These are phyloP conservation scores for Zaprionus nigranus DNA, from an alignment of 1,140 invertebrate genomes.

Conservation along the genomic window DNA sequence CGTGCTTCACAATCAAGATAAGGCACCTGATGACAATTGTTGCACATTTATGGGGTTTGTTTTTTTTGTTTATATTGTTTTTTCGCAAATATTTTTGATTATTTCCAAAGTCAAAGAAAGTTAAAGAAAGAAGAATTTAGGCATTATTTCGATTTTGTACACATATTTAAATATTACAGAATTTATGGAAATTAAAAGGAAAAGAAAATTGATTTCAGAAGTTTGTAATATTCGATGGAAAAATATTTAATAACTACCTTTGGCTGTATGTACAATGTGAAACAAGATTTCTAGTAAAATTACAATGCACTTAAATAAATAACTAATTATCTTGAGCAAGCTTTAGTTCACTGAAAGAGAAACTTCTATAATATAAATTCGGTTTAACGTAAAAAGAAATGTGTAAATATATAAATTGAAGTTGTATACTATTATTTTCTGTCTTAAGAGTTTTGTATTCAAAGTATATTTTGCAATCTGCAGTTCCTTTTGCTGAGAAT, in stretches of 20 bases:
- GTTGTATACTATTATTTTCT: not conserved
- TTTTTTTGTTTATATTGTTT: slow-evolving; percentile 25
- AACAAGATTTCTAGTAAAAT: not conserved
- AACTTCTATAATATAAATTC: not conserved
- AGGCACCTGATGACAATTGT: slow-evolving; percentile 64
- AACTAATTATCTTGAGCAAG: not conserved
- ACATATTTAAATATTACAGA: slow-evolving; percentile 1
- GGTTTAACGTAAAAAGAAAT: not conserved
- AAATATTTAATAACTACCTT: not conserved
- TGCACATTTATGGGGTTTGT: slow-evolving; percentile 21
- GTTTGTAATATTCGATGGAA: slow-evolving; percentile 4
- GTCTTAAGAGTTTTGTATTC: not conserved
- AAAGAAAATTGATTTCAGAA: slow-evolving; percentile 24
- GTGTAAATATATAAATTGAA: not conserved
- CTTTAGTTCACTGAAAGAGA: not conserved
- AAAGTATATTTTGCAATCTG: not conserved
- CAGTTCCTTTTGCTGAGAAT: not conserved
- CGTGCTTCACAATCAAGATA: slow-evolving; percentile 71
- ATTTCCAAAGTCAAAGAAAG: slow-evolving; percentile 4
- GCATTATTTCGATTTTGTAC: slow-evolving; percentile 26
- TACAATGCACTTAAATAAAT: not conserved
- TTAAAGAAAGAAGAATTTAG: slow-evolving; percentile 26
- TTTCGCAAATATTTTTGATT: slow-evolving; percentile 31
- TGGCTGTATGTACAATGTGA: not conserved
- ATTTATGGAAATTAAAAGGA: not conserved